Evolutionary conservation across 2,888 invertebrate species (phyloP), one percentile per base, ranked within the genome.

Genomic region (Apantesis nais): DNA sequence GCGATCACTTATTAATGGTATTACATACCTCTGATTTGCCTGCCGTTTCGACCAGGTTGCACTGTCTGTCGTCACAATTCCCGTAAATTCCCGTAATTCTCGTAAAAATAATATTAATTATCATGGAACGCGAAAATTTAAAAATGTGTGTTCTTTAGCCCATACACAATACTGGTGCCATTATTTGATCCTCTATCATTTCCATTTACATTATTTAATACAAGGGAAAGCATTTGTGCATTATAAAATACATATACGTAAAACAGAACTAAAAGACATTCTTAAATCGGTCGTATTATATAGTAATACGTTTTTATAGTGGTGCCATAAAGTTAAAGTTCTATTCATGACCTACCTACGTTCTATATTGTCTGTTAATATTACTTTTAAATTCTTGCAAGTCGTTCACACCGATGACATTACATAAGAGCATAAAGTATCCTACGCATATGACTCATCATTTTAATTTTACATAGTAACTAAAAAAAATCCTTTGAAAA

Each of bases 371-470:
- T 8, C 16, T 58, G 1, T 29, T 2, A 58, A 58, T 58, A 16
- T 58, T 29, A 29, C 16, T 58, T 58, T 58, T 58, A 29, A 29
- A 29, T 58, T 25, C 12, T 58, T 58, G n/a, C 11, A 37, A 62
- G 41, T 64, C 31, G 22, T 48, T 48, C 41, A 64, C 48, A 64
- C 31, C 29, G 41, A 19, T 58, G 58, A 29, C 31, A 12, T 44
- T 31, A 64, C 48, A 31, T 44, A 64, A 64, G 48, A 29, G 63
- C 41, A 29, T 34, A 62, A 37, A 41, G 39, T 63, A 29, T 64
- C 44, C 19, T 4, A 25, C 31, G 63, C 41, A 64, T 12, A 31
- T 44, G 64, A 64, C 11, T 64, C 22, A 64, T 44, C 9, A 19
- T 48, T 29, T 29, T 41, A 31, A 64, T 64, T 64, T 44, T 64